These are phyloP conservation scores for Ridgeia piscesae DNA, from an alignment of 1,140 invertebrate species.

Conservation along the genomic window DNA sequence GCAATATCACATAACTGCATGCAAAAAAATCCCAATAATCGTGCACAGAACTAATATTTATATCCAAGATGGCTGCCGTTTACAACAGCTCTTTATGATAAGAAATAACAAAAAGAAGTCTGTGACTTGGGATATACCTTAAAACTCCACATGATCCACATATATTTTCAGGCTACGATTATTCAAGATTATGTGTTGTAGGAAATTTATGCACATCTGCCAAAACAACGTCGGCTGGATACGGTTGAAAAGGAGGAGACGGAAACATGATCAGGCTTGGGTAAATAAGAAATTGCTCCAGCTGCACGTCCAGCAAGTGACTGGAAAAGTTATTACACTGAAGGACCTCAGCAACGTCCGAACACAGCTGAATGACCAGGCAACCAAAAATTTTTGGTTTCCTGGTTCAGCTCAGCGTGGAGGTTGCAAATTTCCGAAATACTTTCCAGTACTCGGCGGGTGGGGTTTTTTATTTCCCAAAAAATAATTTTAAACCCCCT, in stretches of 20 bases:
- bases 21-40: too few species aligned
- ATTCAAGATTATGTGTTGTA: too few species aligned
- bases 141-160: too few species aligned
- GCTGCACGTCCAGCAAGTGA: slow-evolving; percentile 12
- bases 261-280: not conserved
- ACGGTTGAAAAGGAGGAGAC: not conserved
- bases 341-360: slow-evolving; percentile 3
- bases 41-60: too few species aligned
- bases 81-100: too few species aligned
- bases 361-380: not conserved
- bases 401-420: slow-evolving; percentile 14
- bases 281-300: slow-evolving; percentile 14
- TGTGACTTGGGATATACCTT: too few species aligned
- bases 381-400: not conserved
- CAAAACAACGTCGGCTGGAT: slow-evolving; percentile 1
- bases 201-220: slow-evolving; percentile 16
- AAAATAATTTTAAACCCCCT: too few species aligned
- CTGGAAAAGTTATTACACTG: not conserved
- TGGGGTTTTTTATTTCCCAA: too few species aligned
- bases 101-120: not conserved
- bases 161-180: too few species aligned
- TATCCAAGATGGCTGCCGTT: too few species aligned
- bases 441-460: too few species aligned
- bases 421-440: not conserved
- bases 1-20: too few species aligned